Evolutionary conservation across 2,888 invertebrate genomes (phyloP), one percentile per base, ranked within the genome.

Genomic region (Augiades crinisus): DNA sequence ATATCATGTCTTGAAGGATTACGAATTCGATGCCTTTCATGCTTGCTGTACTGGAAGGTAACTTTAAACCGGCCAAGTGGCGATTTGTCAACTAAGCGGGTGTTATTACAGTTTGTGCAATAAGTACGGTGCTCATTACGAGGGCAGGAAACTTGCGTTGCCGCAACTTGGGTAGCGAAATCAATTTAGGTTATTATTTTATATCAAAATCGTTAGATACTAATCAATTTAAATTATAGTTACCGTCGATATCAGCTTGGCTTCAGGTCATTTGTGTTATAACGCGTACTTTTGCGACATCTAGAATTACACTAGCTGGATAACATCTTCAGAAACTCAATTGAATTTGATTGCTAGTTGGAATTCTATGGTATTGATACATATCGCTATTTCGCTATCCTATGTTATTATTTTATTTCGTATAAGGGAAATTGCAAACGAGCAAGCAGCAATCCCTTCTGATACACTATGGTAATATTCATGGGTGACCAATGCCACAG

Each of bases 21-120:
- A 43, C 19, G 50, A 50, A 50, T 43, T 50, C 36, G 43, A 50
- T 50, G 43, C 24, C 19, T 43, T 43, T 50, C 43, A 33, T 36
- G 50, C 21, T 43, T 43, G 50, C 43, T 27, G 36, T 21, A 44
- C 63, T 58, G 58, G 61, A 58, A 61, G 53, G 67, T 61, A 63
- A 65, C 57, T 58, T 51, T 56, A 65, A 53, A 59, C 63, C 57
- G 41, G 47, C 60, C 67, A 64, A 63, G 62, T 68, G 70, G 65
- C 63, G 61, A 65, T 71, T 72, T 68, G 73, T 75, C 75, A 72
- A 71, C 68, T 60, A 61, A 58, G 62, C 64, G 60, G 61, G 62
- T 63, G 56, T 61, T 57, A 52, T 52, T 52, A 52, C 49, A 52
- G 55, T 57, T 68, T 65, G 61, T 65, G 58, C 60, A 69, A 68